Conservation (phyloP, 2,113 vertebrate genomes). For the Uria aalge region DNA sequence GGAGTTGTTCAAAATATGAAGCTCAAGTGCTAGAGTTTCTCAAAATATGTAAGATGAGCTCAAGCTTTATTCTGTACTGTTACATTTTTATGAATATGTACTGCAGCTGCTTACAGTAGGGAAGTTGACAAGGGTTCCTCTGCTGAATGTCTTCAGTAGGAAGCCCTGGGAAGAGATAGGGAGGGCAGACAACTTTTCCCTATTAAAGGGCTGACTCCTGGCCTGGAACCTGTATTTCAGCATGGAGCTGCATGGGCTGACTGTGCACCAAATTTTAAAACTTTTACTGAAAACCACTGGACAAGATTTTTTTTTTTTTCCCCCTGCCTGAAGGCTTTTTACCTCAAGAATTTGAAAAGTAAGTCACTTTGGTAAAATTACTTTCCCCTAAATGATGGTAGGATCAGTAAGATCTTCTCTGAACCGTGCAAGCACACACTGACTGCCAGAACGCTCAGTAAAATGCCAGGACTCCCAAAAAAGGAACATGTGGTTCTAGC, state of each 20-base stretch:
- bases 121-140: neutral
- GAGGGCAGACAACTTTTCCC: neutral
- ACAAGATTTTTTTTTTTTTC: neutral
- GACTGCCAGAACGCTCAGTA: accelerated
- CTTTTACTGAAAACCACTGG: neutral
- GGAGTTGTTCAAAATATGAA: neutral
- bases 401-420: neutral
- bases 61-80: neutral
- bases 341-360: neutral
- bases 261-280: neutral
- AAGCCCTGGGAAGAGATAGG: neutral
- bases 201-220: neutral
- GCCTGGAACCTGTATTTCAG: neutral
- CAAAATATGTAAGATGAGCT: neutral
- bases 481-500: neutral
- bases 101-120: neutral
- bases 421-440: neutral
- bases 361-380: neutral
- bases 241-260: neutral
- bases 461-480: neutral
- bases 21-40: neutral
- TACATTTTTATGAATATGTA: accelerated
- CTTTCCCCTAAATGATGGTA: neutral
- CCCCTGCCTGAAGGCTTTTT: neutral
- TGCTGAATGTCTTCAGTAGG: neutral